Evolutionary conservation across 1,140 invertebrate species (phyloP).

Genomic region (Gryllus bimaculatus): DNA sequence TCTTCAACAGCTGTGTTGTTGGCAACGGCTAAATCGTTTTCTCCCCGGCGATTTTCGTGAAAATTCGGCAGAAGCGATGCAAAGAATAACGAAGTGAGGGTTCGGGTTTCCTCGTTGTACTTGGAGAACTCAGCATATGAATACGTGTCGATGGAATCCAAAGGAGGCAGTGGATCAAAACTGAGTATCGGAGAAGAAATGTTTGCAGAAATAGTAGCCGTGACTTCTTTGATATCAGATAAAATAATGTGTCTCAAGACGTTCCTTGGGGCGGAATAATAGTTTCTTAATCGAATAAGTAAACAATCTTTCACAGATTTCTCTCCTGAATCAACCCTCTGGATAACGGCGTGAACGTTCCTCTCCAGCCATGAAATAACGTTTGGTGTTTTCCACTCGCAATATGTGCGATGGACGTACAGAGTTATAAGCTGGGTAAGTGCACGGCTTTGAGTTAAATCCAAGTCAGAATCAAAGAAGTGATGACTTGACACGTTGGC

Average conservation of each 20-base stretch:
- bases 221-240: constrained; percentile 67
- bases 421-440: constrained; percentile 60
- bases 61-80: constrained; percentile 55
- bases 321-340: constrained; percentile 51
- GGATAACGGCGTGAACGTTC: constrained; percentile 55
- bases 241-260: constrained; percentile 71
- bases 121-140: constrained; percentile 37
- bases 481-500: constrained; percentile 44
- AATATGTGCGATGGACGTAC: constrained; percentile 61
- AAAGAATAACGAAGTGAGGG: constrained; percentile 47
- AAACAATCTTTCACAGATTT: constrained; percentile 48
- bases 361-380: constrained; percentile 67
- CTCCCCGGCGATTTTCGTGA: constrained; percentile 33
- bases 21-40: not conserved
- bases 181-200: constrained; percentile 46
- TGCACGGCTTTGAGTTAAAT: constrained; percentile 47
- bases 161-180: constrained; percentile 73
- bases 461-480: constrained; percentile 29
- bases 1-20: not conserved
- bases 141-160: constrained; percentile 65
- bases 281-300: constrained; percentile 49
- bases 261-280: constrained; percentile 59
- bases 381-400: constrained; percentile 69
- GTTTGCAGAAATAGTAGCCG: constrained; percentile 17
- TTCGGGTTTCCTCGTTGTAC: constrained; percentile 28